Evolutionary conservation across 2,888 invertebrate species (phyloP), one percentile per base, ranked within the genome.

Genomic region (Eupithecia abbreviata): DNA sequence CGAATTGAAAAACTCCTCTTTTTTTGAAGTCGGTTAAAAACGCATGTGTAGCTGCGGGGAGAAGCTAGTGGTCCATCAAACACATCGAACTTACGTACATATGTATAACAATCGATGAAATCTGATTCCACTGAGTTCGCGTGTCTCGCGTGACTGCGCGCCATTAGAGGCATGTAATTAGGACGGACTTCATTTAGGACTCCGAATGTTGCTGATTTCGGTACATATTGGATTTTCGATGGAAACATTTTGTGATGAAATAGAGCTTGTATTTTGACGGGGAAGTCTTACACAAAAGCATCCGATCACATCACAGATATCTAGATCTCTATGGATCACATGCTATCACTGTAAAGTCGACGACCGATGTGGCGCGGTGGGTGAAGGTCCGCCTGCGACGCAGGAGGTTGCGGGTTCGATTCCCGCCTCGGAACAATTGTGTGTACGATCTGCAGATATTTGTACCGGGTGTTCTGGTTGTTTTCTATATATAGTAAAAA

Each of bases 141-240:
- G 81, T 82, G 80, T 68, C 71, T 75, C 67, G 71, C 76, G 77
- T 77, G 77, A 75, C 77, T 75, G 73, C 18, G 69, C 72, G 62
- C 66, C 77, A 78, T 76, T 81, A 81, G 73, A 58, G 76, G 78
- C 66, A 72, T 67, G 79, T 77, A 82, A 82, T 82, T 82, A 81
- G 72, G 73, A 73, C 79, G 68, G 74, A 74, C 76, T 73, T 81
- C 79, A 81, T 79, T 80, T 77, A 79, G 15, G 42, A 66, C 15
- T 66, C 42, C 15, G 66, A 42, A 42, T 66, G 42, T 66, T 66
- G 66, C 66, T 66, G 66, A 66, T 66, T 66, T 66, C 66, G 5
- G 42, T 42, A 66, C 15, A 66, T 15, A 18, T 6, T 13, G 13
- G 15, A 42, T 41, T 30, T 41, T 42, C 42, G 42, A 7, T 42